Evolutionary conservation across 2,888 invertebrate species (phyloP).

Genomic region (Athalia cordata): DNA sequence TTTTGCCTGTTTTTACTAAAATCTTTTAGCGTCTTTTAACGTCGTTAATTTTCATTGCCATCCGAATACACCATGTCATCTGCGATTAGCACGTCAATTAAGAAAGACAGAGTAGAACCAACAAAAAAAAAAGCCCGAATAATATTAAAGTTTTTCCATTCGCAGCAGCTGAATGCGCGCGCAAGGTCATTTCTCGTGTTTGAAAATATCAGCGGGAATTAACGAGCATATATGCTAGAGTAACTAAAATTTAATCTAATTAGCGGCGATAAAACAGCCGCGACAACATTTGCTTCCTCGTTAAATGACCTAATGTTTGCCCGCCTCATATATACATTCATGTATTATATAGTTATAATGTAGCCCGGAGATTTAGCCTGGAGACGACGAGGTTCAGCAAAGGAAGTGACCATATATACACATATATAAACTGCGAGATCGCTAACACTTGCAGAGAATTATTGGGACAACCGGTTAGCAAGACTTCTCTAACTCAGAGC

Average conservation of each 20-base stretch:
- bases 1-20: no score
- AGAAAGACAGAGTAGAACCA: no score
- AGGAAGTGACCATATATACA: not conserved
- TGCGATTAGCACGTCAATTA: no score
- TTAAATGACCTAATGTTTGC: constrained; percentile 19
- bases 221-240: not conserved
- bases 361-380: not conserved
- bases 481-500: constrained; percentile 24
- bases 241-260: not conserved
- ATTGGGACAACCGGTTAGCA: constrained; percentile 42
- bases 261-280: constrained; percentile 6
- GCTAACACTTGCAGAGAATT: constrained; percentile 6
- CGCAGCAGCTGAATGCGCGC: no score
- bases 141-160: no score
- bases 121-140: no score
- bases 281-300: constrained; percentile 16
- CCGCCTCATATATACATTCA: not conserved
- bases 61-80: no score
- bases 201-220: not conserved
- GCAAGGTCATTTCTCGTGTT: no score
- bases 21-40: no score
- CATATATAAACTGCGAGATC: not conserved
- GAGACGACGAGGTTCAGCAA: not conserved
- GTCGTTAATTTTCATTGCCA: no score
- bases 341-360: not conserved